Conservation (phyloP, 2,888 invertebrate species). For the Drosophila algonquin region DNA sequence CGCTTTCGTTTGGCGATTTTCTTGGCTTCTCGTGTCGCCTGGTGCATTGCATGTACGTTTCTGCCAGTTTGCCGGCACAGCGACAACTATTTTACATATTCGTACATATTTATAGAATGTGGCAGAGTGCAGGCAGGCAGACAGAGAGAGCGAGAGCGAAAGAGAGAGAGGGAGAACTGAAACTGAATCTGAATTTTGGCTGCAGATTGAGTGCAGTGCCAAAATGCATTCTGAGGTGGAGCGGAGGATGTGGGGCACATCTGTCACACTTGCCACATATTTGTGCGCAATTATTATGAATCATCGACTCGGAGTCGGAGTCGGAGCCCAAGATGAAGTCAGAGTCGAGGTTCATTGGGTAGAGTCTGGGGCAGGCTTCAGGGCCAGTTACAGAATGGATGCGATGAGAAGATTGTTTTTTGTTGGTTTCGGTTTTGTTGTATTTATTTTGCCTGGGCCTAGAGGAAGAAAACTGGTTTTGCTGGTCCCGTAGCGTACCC, state of each 20-base stretch:
- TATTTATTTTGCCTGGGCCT: constrained; percentile 51
- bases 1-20: constrained; percentile 36
- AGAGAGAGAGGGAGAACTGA: constrained; percentile 8
- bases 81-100: constrained; percentile 50
- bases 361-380: constrained; percentile 39
- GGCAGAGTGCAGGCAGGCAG: constrained; percentile 38
- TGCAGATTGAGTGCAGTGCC: constrained; percentile 42
- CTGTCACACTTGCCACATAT: constrained; percentile 22
- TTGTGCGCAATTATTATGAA: constrained; percentile 49
- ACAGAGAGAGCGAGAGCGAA: constrained; percentile 23
- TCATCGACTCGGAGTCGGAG: constrained; percentile 40
- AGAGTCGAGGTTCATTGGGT: constrained; percentile 8
- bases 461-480: constrained; percentile 50
- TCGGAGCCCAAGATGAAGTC: background rate
- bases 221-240: constrained; percentile 43
- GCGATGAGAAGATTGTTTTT: constrained; percentile 52
- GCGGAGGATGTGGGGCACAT: constrained; percentile 39
- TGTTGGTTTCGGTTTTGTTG: background rate
- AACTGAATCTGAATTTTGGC: constrained; percentile 24
- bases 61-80: constrained; percentile 35
- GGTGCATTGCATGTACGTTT: background rate
- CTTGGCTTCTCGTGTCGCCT: constrained; percentile 5
- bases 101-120: constrained; percentile 67
- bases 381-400: constrained; percentile 73
- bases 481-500: constrained; percentile 34